These are phyloP conservation scores for Stenurella melanura DNA, from an alignment of 2,888 invertebrate genomes.

Conservation along the genomic window DNA sequence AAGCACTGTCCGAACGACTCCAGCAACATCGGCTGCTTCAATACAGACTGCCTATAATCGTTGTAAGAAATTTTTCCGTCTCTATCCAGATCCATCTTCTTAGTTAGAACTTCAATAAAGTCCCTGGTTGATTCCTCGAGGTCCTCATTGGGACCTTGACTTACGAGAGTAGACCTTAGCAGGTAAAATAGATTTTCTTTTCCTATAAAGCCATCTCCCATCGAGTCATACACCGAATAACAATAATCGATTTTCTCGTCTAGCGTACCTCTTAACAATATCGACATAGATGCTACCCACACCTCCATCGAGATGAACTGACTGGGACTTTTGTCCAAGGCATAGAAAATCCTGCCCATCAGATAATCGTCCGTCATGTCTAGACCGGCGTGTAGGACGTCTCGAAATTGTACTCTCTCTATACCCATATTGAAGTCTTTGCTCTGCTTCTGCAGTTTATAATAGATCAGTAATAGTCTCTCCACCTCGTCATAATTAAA, in stretches of 20 bases:
- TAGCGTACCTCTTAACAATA: constrained; percentile 81
- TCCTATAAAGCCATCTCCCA: constrained; percentile 80
- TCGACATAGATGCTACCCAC: constrained; percentile 81
- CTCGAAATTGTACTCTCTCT: constrained; percentile 76
- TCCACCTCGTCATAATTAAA: constrained; percentile 79
- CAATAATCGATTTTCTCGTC: constrained; percentile 83
- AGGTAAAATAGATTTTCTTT: constrained; percentile 84
- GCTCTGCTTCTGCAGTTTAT: constrained; percentile 74
- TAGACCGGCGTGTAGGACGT: constrained; percentile 79
- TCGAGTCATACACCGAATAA: constrained; percentile 81
- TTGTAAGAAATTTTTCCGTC: constrained; percentile 83
- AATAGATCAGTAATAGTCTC: constrained; percentile 75
- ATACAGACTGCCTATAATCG: constrained; percentile 80
- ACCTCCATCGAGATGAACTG: constrained; percentile 73
- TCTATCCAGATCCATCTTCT: constrained; percentile 84
- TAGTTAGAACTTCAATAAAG: constrained; percentile 82
- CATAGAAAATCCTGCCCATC: constrained; percentile 79
- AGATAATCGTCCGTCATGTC: constrained; percentile 83
- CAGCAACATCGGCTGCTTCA: constrained; percentile 79
- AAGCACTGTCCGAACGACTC: constrained; percentile 85
- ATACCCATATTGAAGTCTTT: constrained; percentile 68
- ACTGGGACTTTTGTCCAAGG: constrained; percentile 77
- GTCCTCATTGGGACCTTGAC: constrained; percentile 82
- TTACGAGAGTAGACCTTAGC: constrained; percentile 76
- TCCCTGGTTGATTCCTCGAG: constrained; percentile 84